Conservation (phyloP, 2,888 invertebrate genomes). For the Apamea sordens region DNA sequence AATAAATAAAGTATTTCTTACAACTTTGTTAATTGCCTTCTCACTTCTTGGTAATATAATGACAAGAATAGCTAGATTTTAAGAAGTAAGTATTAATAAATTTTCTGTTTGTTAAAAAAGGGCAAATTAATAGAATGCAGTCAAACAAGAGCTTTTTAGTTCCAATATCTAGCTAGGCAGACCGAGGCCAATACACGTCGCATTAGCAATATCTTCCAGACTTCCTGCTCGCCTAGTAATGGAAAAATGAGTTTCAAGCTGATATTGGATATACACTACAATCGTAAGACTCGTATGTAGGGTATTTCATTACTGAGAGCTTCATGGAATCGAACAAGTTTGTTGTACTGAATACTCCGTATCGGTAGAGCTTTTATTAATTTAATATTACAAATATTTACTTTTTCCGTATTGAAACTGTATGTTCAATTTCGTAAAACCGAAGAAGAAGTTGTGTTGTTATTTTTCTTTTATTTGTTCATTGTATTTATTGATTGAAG, state of each 20-base stretch:
- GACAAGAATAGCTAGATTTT: not conserved
- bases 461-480: slow-evolving; percentile 10
- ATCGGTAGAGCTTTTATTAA: slow-evolving; percentile 39
- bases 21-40: not conserved
- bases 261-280: slow-evolving; percentile 47
- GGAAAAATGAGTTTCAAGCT: slow-evolving; percentile 49
- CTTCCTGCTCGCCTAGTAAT: slow-evolving; percentile 40
- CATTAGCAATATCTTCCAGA: slow-evolving; percentile 57
- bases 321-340: slow-evolving; percentile 39
- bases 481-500: slow-evolving; percentile 18
- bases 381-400: slow-evolving; percentile 22
- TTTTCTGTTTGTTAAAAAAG: not conserved
- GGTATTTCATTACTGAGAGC: slow-evolving; percentile 46
- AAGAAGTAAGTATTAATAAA: too few species aligned
- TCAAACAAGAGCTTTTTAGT: not conserved
- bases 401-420: slow-evolving; percentile 3
- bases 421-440: not conserved
- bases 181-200: slow-evolving; percentile 39
- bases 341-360: slow-evolving; percentile 12
- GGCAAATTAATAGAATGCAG: not conserved
- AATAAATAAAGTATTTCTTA: not conserved
- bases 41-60: not conserved
- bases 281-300: slow-evolving; percentile 21
- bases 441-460: not conserved
- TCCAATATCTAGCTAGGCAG: slow-evolving; percentile 27